Evolutionary conservation across 23 tunicate species (phyloP).

Genomic region (Styela clava): DNA sequence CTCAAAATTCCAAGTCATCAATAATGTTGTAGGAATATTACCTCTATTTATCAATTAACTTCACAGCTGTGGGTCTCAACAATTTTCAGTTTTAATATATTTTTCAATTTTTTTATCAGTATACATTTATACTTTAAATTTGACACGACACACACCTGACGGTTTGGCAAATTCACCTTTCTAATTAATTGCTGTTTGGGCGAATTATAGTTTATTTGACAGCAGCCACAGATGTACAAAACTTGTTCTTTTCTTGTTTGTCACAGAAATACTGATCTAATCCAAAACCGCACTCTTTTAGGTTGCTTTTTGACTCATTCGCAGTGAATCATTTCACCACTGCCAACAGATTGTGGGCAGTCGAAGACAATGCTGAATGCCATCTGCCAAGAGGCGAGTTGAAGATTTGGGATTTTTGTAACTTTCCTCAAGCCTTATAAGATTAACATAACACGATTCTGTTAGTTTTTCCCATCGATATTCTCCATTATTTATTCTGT

Average conservation of each 20-base stretch:
- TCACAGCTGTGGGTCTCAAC: too few relatives aligned
- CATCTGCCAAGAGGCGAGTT: not conserved
- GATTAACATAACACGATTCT: too few relatives aligned
- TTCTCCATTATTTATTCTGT: too few relatives aligned
- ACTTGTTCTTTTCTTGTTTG: not conserved
- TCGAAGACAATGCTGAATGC: not conserved
- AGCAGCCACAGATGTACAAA: not conserved
- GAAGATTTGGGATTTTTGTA: not conserved
- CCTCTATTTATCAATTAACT: too few relatives aligned
- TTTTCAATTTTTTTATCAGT: too few relatives aligned
- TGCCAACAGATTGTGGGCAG: not conserved
- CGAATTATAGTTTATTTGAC: not conserved
- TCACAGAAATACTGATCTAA: not conserved
- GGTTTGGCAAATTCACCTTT: not conserved
- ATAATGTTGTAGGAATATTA: too few relatives aligned
- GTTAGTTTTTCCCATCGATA: too few relatives aligned
- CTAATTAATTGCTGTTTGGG: not conserved
- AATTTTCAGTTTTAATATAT: too few relatives aligned
- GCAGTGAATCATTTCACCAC: not conserved
- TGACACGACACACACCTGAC: not conserved
- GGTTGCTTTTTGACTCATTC: not conserved
- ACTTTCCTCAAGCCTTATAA: too few relatives aligned
- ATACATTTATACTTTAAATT: too few relatives aligned
- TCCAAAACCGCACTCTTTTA: not conserved
- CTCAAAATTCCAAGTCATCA: too few relatives aligned